A percentile compares a stretch with the other conserved stretches of the same genome.
Evolutionary conservation across 2,113 vertebrate species (phyloP).

Genomic region (Seriola aureovittata): DNA sequence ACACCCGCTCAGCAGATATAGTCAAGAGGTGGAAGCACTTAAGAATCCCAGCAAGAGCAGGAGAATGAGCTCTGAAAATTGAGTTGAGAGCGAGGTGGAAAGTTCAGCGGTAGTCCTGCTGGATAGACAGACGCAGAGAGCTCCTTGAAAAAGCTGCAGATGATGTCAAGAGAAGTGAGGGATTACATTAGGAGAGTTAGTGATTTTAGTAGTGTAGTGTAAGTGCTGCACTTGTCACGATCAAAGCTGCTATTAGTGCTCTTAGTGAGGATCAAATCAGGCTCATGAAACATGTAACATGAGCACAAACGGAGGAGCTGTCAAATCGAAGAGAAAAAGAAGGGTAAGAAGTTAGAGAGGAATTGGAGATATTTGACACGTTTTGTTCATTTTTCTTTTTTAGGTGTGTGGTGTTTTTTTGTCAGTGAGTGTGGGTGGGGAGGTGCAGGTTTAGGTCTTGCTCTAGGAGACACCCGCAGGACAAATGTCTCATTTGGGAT

Average conservation of each 20-base stretch:
- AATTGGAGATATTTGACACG: constrained; percentile 6
- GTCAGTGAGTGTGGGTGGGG: constrained; percentile 2
- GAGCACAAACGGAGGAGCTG: constrained; percentile 38
- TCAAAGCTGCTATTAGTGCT: constrained; percentile 70
- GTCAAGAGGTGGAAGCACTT: constrained; percentile 47
- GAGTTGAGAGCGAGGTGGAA: constrained; percentile 39
- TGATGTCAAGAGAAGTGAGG: constrained; percentile 56
- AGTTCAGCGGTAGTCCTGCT: constrained; percentile 48
- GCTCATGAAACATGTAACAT: constrained; percentile 45
- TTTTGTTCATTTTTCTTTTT: neutral
- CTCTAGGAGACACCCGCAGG: constrained; percentile 21
- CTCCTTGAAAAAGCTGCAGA: constrained; percentile 52
- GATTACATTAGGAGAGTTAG: constrained; percentile 62
- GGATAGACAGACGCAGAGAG: constrained; percentile 35
- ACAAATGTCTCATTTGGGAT: constrained; percentile 28
- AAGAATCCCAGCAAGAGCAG: constrained; percentile 30
- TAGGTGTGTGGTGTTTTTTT: neutral
- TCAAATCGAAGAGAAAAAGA: constrained; percentile 12
- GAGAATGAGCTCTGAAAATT: constrained; percentile 48
- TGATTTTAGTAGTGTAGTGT: constrained; percentile 53
- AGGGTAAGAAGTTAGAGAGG: neutral
- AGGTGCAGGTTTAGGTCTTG: constrained; percentile 15
- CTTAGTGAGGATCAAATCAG: constrained; percentile 48
- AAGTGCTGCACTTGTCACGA: constrained; percentile 67
- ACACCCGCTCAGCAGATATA: constrained; percentile 20